A percentile compares a stretch with the other conserved stretches of the same genome.
Conservation (phyloP, 2,113 vertebrate species). For the Dissostichus mawsoni region DNA sequence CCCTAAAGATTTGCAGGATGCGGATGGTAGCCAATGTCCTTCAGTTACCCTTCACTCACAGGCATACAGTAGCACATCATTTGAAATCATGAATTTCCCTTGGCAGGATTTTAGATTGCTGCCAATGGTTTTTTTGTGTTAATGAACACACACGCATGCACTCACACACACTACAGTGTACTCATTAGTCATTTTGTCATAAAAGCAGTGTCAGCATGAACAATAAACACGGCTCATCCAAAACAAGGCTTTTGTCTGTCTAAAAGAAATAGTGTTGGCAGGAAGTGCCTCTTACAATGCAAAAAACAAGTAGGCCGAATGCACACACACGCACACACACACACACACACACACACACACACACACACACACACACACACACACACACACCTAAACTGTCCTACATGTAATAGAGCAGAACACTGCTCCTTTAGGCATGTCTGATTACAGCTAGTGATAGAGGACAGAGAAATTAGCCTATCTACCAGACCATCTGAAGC, state of each 20-base stretch:
- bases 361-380: slow-evolving; percentile 15
- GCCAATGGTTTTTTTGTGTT: slow-evolving; percentile 40
- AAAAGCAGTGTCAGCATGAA: slow-evolving; percentile 74
- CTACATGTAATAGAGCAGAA: slow-evolving; percentile 47
- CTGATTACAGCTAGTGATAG: slow-evolving; percentile 66
- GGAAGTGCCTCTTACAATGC: slow-evolving; percentile 59
- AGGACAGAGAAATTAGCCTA: slow-evolving; percentile 66
- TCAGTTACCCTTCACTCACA: slow-evolving; percentile 38
- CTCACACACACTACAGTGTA: slow-evolving; percentile 22
- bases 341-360: slow-evolving; percentile 33
- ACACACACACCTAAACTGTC: slow-evolving; percentile 32
- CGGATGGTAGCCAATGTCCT: slow-evolving; percentile 13
- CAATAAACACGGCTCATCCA: slow-evolving; percentile 72
- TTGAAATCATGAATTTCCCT: slow-evolving; percentile 53
- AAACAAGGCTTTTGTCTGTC: slow-evolving; percentile 70
- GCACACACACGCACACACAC: slow-evolving; percentile 34
- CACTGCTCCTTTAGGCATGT: slow-evolving; percentile 27
- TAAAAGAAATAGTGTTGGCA: slow-evolving; percentile 67
- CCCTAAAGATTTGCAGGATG: slow-evolving; percentile 16
- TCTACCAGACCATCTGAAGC: slow-evolving; percentile 62
- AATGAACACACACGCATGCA: slow-evolving; percentile 29
- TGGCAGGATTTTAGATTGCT: slow-evolving; percentile 35
- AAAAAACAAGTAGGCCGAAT: slow-evolving; percentile 41
- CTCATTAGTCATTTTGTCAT: slow-evolving; percentile 75
- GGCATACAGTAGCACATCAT: background rate